Conservation (phyloP, 2,113 vertebrate genomes). For the Scytalopus superciliaris region DNA sequence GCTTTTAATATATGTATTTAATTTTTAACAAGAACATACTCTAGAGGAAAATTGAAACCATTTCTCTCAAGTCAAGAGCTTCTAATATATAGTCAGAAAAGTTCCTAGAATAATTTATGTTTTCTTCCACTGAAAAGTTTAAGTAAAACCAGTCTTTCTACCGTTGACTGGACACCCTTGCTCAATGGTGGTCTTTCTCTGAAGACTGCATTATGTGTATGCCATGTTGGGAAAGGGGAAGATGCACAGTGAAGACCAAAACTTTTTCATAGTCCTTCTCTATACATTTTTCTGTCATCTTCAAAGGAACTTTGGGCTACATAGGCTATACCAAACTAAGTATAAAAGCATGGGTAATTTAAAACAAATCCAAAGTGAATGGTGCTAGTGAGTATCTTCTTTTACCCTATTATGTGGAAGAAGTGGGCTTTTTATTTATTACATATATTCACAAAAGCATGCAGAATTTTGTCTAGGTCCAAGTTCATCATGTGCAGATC, state of each 20-base stretch:
- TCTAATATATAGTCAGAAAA: not conserved
- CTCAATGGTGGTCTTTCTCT: not conserved
- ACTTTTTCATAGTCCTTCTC: not conserved
- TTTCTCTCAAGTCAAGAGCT: not conserved
- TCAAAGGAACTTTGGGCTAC: not conserved
- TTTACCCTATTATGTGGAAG: not conserved
- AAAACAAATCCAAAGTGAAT: not conserved
- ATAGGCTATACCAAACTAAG: not conserved
- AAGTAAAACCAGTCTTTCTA: not conserved
- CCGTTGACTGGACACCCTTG: not conserved
- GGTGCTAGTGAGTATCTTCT: not conserved
- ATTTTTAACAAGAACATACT: not conserved
- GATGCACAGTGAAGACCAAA: not conserved
- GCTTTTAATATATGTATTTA: not conserved
- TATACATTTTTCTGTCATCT: not conserved
- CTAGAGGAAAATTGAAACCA: not conserved
- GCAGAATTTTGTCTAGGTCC: not conserved
- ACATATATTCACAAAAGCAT: not conserved
- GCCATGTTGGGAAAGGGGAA: not conserved
- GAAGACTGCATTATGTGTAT: not conserved
- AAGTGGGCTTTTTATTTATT: not conserved
- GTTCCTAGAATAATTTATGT: not conserved
- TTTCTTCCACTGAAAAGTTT: not conserved
- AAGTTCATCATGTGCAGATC: not conserved
- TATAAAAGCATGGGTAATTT: not conserved